Evolutionary conservation across 1,140 invertebrate genomes (phyloP).

Genomic region (Leptoteleia sp.): DNA sequence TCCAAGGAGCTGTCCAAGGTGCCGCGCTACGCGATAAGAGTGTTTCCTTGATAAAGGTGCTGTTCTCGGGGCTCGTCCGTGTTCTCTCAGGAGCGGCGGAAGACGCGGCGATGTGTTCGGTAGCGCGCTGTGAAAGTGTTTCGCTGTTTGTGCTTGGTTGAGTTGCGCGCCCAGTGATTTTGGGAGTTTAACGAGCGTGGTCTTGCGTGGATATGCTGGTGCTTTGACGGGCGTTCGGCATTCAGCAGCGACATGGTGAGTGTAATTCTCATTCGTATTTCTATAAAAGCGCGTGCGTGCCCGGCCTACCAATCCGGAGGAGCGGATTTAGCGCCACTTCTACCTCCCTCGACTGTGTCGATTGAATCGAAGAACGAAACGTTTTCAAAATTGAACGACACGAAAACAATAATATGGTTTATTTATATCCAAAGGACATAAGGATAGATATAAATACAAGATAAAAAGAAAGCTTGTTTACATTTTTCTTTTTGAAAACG

Average conservation of each 20-base stretch:
- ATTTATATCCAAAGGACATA: too few species aligned
- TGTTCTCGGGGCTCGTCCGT: slow-evolving; percentile 1
- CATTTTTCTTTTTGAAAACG: too few species aligned
- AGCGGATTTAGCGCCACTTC: slow-evolving; percentile 31
- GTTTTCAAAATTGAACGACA: too few species aligned
- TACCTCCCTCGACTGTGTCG: not conserved
- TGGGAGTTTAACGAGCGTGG: slow-evolving; percentile 13
- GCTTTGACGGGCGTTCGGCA: slow-evolving; percentile 27
- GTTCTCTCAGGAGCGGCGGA: slow-evolving; percentile 10
- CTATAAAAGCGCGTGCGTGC: slow-evolving; percentile 31
- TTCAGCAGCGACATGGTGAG: slow-evolving; percentile 56
- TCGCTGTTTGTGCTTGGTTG: slow-evolving; percentile 22
- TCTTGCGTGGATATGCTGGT: slow-evolving; percentile 39
- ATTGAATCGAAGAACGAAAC: too few species aligned
- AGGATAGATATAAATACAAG: too few species aligned
- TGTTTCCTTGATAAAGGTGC: too few species aligned
- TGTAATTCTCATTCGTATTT: slow-evolving; percentile 21
- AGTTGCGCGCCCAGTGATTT: slow-evolving; percentile 26
- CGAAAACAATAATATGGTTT: too few species aligned
- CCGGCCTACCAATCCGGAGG: slow-evolving; percentile 7
- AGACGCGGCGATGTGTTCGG: slow-evolving; percentile 22
- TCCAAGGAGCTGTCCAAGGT: not conserved
- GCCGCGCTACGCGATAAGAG: slow-evolving; percentile 15
- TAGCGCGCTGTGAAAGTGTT: slow-evolving; percentile 32
- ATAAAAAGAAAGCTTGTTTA: too few species aligned